Base-by-base conservation (phyloP, 2,113 vertebrate species). In the Pantherophis guttatus region DNA sequence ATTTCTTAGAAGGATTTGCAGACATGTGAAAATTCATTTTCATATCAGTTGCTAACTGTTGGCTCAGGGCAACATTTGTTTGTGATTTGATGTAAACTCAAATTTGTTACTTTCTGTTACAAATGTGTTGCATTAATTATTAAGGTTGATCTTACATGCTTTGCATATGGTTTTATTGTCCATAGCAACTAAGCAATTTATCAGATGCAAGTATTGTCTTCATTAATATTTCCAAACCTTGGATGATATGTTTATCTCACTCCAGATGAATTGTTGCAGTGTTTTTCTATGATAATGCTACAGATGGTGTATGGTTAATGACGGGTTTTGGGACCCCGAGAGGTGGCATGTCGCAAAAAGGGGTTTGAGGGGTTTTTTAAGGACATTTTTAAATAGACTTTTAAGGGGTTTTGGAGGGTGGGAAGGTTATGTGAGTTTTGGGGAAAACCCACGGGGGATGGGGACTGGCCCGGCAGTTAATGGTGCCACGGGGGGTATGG, bases 81-180 rank as follows among this genome's bases (percentile, higher is more conserved):
- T 53, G n/a, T 86, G 11, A 23, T 62, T 86, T 92, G 2, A 15
- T 23, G 11, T 0, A 6, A 12, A 88, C 21, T 57, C 5, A 87
- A 90, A 90, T 55, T 12, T 0, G 24, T 70, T 90, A 15, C 48
- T 62, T n/a, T 91, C 55, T 65, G 10, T 91, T 87, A 65, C 1
- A 17, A 17, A 91, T 59, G 0, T 70, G 33, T 17, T 81, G 3
- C 0, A 0, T 48, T 1, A 29, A 87, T 91, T 62, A 11, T 55
- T 88, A 44, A 12, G 57, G 93, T 33, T 48, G 23, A 75, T 13
- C 3, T 54, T 15, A 92, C 88, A 8, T 86, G 1, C 0, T 57
- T 59, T 93, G 52, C 2, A 0, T 23, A 91, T 85, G 17, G 8
- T 91, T 93, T 87, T 94, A 91, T 15, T 92, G 93, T 81, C 26